phyloP scores from a whole-genome alignment of 2,888 invertebrate species.

The Pterostichus madidus region DNA sequence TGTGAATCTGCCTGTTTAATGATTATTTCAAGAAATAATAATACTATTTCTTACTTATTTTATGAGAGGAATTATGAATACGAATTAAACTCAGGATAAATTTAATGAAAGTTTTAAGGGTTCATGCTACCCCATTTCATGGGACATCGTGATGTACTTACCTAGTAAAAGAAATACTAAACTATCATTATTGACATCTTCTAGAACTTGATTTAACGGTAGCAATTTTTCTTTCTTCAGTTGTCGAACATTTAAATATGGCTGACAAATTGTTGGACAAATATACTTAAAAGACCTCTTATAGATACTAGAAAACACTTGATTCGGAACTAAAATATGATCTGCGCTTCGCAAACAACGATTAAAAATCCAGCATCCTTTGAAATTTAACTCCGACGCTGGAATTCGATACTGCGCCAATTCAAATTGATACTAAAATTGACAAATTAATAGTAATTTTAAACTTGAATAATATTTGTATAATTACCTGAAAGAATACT shows the following conservation, averaged over 20 bases:
- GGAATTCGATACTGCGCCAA: constrained; percentile 13
- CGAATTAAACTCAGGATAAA: too few species aligned
- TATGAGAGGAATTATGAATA: too few species aligned
- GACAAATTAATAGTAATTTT: not conserved
- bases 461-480: not conserved
- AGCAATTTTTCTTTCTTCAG: constrained; percentile 32
- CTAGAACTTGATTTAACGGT: constrained; percentile 11
- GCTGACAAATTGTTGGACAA: constrained; percentile 16
- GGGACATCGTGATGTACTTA: too few species aligned
- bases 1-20: too few species aligned
- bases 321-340: constrained; percentile 39
- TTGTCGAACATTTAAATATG: constrained; percentile 26
- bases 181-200: constrained; percentile 10
- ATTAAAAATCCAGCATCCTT: not conserved
- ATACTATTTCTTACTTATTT: too few species aligned
- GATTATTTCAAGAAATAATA: too few species aligned
- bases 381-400: not conserved
- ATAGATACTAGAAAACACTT: constrained; percentile 28
- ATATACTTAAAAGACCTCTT: constrained; percentile 4
- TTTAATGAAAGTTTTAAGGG: too few species aligned
- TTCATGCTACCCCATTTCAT: too few species aligned
- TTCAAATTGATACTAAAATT: constrained; percentile 36
- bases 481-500: constrained; percentile 33
- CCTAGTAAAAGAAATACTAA: constrained; percentile 11
- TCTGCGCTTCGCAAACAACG: constrained; percentile 15